These are phyloP conservation scores for Promerops cafer DNA, from an alignment of 2,113 vertebrate genomes.

Conservation along the genomic window DNA sequence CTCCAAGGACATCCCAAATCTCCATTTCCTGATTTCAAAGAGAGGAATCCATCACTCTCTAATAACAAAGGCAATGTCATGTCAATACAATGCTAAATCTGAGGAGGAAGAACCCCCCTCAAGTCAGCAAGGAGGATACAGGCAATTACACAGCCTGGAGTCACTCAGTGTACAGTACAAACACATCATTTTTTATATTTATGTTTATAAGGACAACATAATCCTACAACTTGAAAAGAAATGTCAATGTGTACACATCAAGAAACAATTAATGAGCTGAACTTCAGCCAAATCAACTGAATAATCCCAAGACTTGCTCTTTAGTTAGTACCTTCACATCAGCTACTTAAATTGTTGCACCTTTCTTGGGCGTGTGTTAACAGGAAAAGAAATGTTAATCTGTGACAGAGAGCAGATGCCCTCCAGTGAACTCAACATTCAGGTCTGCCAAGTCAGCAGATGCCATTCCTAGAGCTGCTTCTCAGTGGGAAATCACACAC, in stretches of 20 bases:
- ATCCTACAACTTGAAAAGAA: neutral
- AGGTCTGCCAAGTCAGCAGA: conserved; percentile 19
- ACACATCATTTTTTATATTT: neutral
- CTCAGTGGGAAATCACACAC: neutral
- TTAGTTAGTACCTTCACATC: neutral
- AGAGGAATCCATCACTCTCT: neutral
- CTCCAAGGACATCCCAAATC: neutral
- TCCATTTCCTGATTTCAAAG: neutral
- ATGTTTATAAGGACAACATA: neutral
- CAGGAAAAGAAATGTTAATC: neutral
- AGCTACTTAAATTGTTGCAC: neutral
- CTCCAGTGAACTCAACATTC: neutral
- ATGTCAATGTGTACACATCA: neutral
- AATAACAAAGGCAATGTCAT: neutral
- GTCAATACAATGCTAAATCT: neutral
- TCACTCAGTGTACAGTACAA: neutral
- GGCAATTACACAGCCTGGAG: neutral
- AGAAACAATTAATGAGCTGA: neutral
- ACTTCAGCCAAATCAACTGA: neutral
- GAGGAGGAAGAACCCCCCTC: neutral
- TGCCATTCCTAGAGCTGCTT: neutral
- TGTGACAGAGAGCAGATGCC: neutral
- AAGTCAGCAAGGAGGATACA: neutral
- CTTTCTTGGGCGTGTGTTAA: neutral
- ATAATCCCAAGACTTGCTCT: neutral